Percentiles rank a stretch among this genome's conserved stretches.
Conservation (phyloP, 2,113 vertebrate species). For the Bambusicola thoracicus region DNA sequence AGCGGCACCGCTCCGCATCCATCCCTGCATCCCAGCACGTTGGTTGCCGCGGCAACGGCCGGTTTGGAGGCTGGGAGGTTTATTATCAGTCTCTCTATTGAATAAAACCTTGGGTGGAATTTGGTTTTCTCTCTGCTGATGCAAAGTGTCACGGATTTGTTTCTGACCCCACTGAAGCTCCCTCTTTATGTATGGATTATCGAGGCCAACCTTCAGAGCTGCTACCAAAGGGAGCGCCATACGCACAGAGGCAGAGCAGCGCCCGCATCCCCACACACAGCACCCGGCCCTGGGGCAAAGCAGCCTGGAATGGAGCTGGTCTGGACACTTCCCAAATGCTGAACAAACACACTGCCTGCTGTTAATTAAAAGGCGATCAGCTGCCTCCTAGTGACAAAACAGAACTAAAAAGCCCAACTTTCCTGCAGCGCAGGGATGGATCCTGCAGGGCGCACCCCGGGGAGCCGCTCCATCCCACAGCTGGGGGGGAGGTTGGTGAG, state of each 20-base stretch:
- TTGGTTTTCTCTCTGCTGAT: not conserved
- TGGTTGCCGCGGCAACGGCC: slow-evolving; percentile 27
- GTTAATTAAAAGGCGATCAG: not conserved
- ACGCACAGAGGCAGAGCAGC: fast-evolving
- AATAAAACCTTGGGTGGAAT: slow-evolving; percentile 20
- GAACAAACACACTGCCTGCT: fast-evolving
- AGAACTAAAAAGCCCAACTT: not conserved
- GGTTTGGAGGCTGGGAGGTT: not conserved
- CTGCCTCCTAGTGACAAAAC: not conserved
- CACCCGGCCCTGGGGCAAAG: not conserved
- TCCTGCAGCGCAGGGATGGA: not conserved
- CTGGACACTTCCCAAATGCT: not conserved
- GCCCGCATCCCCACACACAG: not conserved
- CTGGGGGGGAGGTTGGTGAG: not conserved
- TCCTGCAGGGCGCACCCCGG: not conserved
- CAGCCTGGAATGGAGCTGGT: not conserved
- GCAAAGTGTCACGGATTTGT: not conserved
- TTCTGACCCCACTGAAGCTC: not conserved
- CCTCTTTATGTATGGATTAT: not conserved
- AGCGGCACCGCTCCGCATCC: not conserved
- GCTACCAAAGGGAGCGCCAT: not conserved
- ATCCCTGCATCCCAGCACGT: not conserved
- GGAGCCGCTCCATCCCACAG: no score
- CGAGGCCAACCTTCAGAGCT: not conserved
- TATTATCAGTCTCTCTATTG: slow-evolving; percentile 6